Evolutionary conservation across 2,113 vertebrate genomes (phyloP).

Genomic region (Spilogale gracilis): DNA sequence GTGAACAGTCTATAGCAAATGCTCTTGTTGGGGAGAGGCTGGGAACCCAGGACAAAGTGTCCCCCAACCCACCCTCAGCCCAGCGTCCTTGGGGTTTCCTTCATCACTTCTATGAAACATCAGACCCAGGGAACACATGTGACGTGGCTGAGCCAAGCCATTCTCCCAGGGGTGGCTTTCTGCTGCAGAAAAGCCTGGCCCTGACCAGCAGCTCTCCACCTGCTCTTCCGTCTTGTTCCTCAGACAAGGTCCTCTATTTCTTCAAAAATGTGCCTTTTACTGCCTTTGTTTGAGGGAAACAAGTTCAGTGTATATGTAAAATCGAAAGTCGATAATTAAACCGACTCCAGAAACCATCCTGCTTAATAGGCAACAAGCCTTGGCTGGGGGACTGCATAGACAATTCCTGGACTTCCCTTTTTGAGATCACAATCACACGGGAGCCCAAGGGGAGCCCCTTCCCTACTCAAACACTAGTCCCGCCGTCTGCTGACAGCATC

Average conservation of each 20-base stretch:
- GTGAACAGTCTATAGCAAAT: background rate
- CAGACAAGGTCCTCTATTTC: background rate
- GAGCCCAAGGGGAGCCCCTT: background rate
- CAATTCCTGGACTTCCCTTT: background rate
- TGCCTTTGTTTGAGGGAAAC: background rate
- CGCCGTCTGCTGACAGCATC: background rate
- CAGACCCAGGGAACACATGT: background rate
- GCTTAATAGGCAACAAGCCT: fast-evolving
- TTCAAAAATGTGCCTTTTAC: background rate
- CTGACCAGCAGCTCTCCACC: background rate
- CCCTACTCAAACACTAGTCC: background rate
- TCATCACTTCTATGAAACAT: background rate
- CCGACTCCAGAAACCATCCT: background rate
- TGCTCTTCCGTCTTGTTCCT: background rate
- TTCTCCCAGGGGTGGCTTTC: background rate
- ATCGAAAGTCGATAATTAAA: background rate
- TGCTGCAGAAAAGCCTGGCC: background rate
- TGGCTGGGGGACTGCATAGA: background rate
- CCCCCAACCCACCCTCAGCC: background rate
- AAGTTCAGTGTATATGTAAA: background rate
- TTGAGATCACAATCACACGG: background rate
- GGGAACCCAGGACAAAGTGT: no score
- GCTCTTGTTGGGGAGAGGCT: background rate
- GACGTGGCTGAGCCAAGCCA: background rate
- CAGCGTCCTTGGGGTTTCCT: background rate